Evolutionary conservation across 2,888 invertebrate genomes (phyloP).

Genomic region (Biston stratarius): DNA sequence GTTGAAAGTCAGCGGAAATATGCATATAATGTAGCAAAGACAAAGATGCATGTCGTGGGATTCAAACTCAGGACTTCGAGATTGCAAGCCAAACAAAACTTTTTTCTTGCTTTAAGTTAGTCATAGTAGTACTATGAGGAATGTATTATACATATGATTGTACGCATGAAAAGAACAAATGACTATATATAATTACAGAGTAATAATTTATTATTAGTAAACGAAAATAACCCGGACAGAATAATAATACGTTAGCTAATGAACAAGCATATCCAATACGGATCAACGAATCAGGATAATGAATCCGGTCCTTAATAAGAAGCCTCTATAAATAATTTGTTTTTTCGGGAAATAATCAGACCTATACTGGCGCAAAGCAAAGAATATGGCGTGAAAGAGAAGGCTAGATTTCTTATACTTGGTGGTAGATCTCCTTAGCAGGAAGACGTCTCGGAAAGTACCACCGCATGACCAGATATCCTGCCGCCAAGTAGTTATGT

Average conservation of each 20-base stretch:
- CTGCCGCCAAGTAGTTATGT: no score
- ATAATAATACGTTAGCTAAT: not conserved
- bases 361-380: no score
- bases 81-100: no score
- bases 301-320: conserved; percentile 1
- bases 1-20: no score
- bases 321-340: not conserved
- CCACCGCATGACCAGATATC: no score
- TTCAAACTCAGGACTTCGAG: no score
- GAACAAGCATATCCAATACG: not conserved
- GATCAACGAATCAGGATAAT: not conserved
- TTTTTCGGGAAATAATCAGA: not conserved
- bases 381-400: not conserved
- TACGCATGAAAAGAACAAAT: not conserved
- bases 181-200: conserved; percentile 2
- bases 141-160: no score
- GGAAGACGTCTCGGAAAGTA: no score
- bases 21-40: no score
- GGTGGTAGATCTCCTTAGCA: not conserved
- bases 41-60: no score
- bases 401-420: not conserved
- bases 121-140: no score
- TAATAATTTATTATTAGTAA: not conserved
- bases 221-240: conserved; percentile 3
- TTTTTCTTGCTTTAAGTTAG: no score